Conservation (phyloP, 2,888 invertebrate species). For the Herminia tarsipennalis region DNA sequence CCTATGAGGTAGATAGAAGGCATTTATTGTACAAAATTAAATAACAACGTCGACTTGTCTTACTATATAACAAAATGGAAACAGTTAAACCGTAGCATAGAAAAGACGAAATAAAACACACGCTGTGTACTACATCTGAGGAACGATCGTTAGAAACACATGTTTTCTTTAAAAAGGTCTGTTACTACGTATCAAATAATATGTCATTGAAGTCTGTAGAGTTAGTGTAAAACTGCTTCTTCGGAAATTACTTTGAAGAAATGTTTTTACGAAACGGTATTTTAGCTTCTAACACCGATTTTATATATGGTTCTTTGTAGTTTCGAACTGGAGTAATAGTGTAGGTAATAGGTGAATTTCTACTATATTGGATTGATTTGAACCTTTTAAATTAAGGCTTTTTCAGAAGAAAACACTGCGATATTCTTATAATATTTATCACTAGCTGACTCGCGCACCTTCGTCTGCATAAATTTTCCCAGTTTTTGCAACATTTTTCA, state of each 20-base stretch:
- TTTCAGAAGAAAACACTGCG: too few species aligned
- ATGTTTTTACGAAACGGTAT: not conserved
- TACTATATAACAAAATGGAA: conserved; percentile 6
- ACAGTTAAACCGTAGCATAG: conserved; percentile 15
- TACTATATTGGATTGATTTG: too few species aligned
- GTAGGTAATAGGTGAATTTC: too few species aligned
- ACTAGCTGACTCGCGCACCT: too few species aligned
- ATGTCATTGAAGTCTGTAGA: conserved; percentile 21
- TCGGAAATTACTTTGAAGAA: not conserved
- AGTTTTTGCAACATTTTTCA: too few species aligned
- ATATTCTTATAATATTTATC: too few species aligned
- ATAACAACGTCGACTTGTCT: not conserved
- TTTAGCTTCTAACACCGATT: not conserved
- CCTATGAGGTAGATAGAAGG: too few species aligned
- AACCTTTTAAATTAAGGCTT: too few species aligned
- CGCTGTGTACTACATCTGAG: conserved; percentile 42
- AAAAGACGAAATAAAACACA: conserved; percentile 52
- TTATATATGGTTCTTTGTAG: too few species aligned
- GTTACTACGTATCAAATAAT: conserved; percentile 27
- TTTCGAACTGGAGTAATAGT: too few species aligned
- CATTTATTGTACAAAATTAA: not conserved
- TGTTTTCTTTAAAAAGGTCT: conserved; percentile 41
- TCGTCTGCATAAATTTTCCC: too few species aligned
- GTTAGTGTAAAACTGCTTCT: not conserved
- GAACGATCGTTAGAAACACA: conserved; percentile 48